Evolutionary conservation across 1,140 invertebrate species (phyloP), one percentile per base, ranked within the genome.

Genomic region (Drosophila funebris): DNA sequence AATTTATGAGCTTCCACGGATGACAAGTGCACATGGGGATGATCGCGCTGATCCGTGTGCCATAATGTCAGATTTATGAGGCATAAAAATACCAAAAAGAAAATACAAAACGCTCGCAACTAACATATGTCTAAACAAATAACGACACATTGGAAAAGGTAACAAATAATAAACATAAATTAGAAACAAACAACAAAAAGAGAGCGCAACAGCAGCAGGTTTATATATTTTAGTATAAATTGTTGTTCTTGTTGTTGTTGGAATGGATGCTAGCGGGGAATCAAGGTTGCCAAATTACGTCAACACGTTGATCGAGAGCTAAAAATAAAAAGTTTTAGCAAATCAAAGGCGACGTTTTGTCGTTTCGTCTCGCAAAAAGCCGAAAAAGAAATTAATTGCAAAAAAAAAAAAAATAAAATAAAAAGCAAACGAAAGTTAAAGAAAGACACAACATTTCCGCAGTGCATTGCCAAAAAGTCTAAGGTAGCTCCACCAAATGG

Each of bases 241-340:
- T 13, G 14, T 31, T 41, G 46, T 27, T 53, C 8, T 54, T 41
- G 3, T 54, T 70, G 22, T 64, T 52, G 36, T 37, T 58, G 54
- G 41, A 16, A 33, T 37, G 67, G 56, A 48, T 46, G 67, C 63
- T 74, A 53, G 60, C 52, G 78, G 75, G 79, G 74, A 88, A 88
- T 87, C 82, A 87, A 87, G 82, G 82, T 87, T 87, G 82, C 82
- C 82, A 88, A 88, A 87, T 87, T 82, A 88, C 82, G 82, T 87
- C 82, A 87, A 88, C 82, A 73, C 66, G 54, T 78, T 76, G 78
- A 88, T 87, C 72, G 75, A 73, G 56, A 78, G 67, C 82, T 78
- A 88, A 87, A 87, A 87, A 88, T 87, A 72, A 31, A 70, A 44
- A 77, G 22, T 82, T 69, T 64, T 75, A 41, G 50, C 83, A 85